Evolutionary conservation across 2,113 vertebrate genomes (phyloP), one percentile per base, ranked within the genome.

Genomic region (Stercorarius parasiticus): DNA sequence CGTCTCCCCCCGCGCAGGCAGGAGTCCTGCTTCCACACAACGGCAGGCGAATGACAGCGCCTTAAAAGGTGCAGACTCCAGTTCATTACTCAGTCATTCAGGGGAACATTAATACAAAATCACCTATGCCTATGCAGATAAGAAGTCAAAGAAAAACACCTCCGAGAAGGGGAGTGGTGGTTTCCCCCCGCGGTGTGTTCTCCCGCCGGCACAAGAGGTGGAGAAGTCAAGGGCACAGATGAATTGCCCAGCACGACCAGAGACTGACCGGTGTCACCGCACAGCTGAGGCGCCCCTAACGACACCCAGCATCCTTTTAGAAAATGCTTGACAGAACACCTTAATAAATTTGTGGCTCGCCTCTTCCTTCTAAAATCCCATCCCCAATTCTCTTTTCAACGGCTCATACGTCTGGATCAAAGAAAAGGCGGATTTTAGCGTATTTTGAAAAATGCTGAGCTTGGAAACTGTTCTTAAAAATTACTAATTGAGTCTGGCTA

Each of bases 371-470:
- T 73, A 66, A 86, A 82, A 95, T 66, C 53, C 67, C 79, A 83
- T 83, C 22, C 22, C 27, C 80, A 88, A 92, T 80, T 95, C 45
- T 91, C 36, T 77, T 88, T 53, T 55, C 42, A 83, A 81, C 38
- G 3, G 59, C 76, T 81, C 9, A 1, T 77, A 42, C 26, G 64
- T 83, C 83, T 74, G 91, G 64, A 92, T 92, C 76, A 97, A 95
- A 96, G 80, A 78, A 92, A 95, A 95, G 64, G 94, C 42, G 88
- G 64, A 92, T 92, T 94, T 92, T 30, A 56, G 43, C 22, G 53
- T 70, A 66, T 73, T 94, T 86, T 53, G n/a, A 80, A 94, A 97
- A 95, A 64, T 21, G 91, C 94, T 88, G 82, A 97, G 81, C 67
- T 91, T 43, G 53, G 81, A 92, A 87, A 43, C 23, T 65, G 27